Evolutionary conservation across 2,888 invertebrate genomes (phyloP), one percentile per base, ranked within the genome.

Genomic region (Ctenicera cuprea): DNA sequence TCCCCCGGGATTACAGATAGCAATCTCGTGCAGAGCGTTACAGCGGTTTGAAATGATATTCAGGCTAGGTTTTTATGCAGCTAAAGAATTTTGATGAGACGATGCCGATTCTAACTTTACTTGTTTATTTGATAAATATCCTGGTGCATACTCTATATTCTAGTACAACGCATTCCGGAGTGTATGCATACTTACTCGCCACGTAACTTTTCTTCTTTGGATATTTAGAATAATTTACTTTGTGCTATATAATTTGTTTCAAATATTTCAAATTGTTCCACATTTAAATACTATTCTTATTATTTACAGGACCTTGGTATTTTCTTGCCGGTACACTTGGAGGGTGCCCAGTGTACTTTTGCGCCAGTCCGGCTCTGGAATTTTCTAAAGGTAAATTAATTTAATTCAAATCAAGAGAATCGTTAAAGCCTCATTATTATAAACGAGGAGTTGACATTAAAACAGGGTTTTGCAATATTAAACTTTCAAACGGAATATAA

Each of bases 61-160:
- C 50, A 43, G 43, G 14, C 9, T 33, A 33, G 43, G 22, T 64
- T 64, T 64, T 48, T 64, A 48, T 33, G 64, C 64, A 62, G 38
- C 30, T 5, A 0, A 64, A 64, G 64, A 64, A 64, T 64, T 64
- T 64, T 64, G 64, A 64, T 64, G 64, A 64, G 64, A 22, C 50
- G 64, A 64, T 48, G 45, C 64, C 48, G 64, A 64, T 48, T 48
- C 48, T 48, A 45, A 16, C 30, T 18, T 43, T 20, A 20, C 50
- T 64, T 50, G 45, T 64, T 64, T 64, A 45, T 64, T 64, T 62
- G 45, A 43, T 43, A 37, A 30, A 57, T 33, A 54, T 54, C 30
- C 54, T 7, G 12, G 61, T 57, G 5, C 57, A 16, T 33, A 33
- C 18, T 33, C 61, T 43, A 57, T 33, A 33, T 33, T 33, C 33